Base-by-base conservation (phyloP, 2,888 invertebrate genomes). In the Noctua pronuba region DNA sequence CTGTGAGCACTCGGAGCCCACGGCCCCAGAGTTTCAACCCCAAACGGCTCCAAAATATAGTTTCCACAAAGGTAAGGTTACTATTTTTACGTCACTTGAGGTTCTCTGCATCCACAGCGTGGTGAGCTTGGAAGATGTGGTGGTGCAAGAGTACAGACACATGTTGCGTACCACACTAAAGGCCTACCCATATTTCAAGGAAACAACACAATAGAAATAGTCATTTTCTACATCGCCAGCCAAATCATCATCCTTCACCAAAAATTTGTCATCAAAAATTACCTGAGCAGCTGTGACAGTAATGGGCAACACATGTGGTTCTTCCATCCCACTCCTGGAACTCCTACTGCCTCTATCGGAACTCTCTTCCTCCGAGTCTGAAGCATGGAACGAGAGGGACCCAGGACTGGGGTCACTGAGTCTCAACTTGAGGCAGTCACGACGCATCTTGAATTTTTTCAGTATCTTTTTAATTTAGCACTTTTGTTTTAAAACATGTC, bases 361-460 rank as follows among this genome's bases (percentile, higher is more conserved):
- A 75, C 90, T 92, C 77, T 96, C 96, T 84, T 97, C 96, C 71
- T 96, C 96, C 28, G 96, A 96, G 86, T 96, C 96, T 24, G 96
- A 96, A 4, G 94, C 93, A 77, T 95, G 95, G 83, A 95, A 93
- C 41, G 95, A 95, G 1, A 93, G 90, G 74, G 91, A 94, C 41
- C 92, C 91, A 13, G 94, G 94, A 80, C 92, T 95, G 0, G 96
- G 96, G 84, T 97, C 97, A 85, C 96, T 97, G 46, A 97, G 94
- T 86, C 96, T 92, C 84, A 97, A 89, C 84, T 95, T 95, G 62
- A 97, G 92, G 82, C 95, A 95, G 87, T 97, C 97, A 55, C 97
- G 95, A 80, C 96, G 94, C 95, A 96, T 96, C 88, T 90, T 93
- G 83, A 82, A 64, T 55, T 35, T 74, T 21, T 67, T 28, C 8